Evolutionary conservation across 2,888 invertebrate species (phyloP).

Genomic region (Platycnemis pennipes): DNA sequence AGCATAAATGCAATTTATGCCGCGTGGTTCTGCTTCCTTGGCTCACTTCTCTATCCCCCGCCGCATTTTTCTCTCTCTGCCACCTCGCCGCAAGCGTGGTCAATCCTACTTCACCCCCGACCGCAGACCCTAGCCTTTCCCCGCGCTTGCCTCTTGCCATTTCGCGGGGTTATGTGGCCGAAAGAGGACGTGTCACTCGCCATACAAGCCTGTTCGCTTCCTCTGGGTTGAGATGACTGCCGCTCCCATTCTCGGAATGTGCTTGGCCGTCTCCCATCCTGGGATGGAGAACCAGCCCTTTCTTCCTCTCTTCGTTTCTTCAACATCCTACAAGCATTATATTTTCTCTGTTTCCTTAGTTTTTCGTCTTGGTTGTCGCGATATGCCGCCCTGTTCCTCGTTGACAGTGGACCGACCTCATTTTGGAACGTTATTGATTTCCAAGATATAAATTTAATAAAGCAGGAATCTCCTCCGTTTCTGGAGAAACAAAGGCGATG

Average conservation of each 20-base stretch:
- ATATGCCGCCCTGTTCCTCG: no score
- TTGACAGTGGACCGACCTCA: no score
- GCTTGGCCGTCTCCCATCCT: not conserved
- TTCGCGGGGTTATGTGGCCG: no score
- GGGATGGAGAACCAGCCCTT: not conserved
- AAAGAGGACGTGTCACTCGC: not conserved
- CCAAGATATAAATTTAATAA: no score
- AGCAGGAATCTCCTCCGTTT: no score
- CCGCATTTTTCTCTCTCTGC: not conserved
- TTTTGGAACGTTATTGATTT: no score
- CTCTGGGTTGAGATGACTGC: not conserved
- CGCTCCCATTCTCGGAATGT: not conserved
- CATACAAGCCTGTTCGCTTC: not conserved
- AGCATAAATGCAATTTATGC: not conserved
- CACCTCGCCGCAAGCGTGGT: not conserved
- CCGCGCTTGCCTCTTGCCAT: not conserved
- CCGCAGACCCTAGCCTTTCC: not conserved
- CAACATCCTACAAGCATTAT: no score
- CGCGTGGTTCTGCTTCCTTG: not conserved
- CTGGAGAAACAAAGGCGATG: no score
- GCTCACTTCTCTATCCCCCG: not conserved
- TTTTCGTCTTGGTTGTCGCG: no score
- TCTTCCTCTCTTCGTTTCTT: no score
- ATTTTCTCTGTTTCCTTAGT: no score
- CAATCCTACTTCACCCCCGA: not conserved